Conservation (phyloP, 2,888 invertebrate species). For the Proisotoma minuta region DNA sequence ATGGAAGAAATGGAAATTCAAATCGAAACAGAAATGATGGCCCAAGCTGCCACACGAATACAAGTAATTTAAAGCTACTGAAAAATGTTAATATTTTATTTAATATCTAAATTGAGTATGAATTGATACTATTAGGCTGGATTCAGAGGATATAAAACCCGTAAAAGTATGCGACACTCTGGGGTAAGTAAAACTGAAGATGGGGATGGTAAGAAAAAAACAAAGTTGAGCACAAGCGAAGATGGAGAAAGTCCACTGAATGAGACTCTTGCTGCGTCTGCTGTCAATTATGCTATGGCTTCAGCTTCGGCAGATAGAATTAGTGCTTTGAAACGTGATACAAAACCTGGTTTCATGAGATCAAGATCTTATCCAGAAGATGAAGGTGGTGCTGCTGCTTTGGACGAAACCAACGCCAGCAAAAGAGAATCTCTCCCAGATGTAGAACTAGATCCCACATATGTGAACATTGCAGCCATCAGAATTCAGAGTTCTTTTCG, state of each 20-base stretch:
- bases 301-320: not conserved
- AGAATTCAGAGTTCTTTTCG: slow-evolving; percentile 39
- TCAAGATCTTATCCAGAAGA: slow-evolving; percentile 30
- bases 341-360: slow-evolving; percentile 14
- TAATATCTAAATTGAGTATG: no score
- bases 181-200: slow-evolving; percentile 29
- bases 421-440: slow-evolving; percentile 5
- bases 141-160: slow-evolving; percentile 34
- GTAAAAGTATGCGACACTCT: slow-evolving; percentile 18
- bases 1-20: slow-evolving; percentile 35
- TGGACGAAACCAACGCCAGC: slow-evolving; percentile 2
- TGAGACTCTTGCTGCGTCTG: slow-evolving; percentile 1
- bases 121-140: no score
- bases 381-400: slow-evolving; percentile 2
- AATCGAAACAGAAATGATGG: slow-evolving; percentile 34
- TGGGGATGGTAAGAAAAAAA: not conserved
- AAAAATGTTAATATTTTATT: no score
- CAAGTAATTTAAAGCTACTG: no score
- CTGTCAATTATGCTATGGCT: slow-evolving; percentile 4
- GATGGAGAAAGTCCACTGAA: not conserved
- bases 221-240: not conserved
- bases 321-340: not conserved
- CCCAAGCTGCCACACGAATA: slow-evolving; percentile 31
- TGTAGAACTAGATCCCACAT: slow-evolving; percentile 36
- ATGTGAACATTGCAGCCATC: slow-evolving; percentile 38